These are phyloP conservation scores for Acrobasis repandana DNA, from an alignment of 2,888 invertebrate genomes.

Conservation along the genomic window DNA sequence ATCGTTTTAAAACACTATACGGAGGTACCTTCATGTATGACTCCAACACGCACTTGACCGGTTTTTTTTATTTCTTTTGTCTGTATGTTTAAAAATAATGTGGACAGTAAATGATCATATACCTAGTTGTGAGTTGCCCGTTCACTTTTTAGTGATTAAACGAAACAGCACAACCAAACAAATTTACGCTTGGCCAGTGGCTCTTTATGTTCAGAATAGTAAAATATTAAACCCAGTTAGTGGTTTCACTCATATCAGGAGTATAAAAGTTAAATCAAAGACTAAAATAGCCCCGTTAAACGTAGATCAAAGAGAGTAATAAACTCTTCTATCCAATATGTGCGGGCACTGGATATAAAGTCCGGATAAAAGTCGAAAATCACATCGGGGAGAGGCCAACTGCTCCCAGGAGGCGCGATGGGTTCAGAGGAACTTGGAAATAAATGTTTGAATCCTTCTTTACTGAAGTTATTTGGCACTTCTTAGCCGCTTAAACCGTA, in stretches of 20 bases:
- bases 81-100: too few species aligned
- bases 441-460: constrained; percentile 32
- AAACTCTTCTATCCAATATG: constrained; percentile 14
- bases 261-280: constrained; percentile 6
- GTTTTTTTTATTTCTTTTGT: too few species aligned
- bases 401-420: constrained; percentile 25
- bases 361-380: constrained; percentile 22
- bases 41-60: too few species aligned
- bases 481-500: constrained; percentile 12
- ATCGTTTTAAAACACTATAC: too few species aligned
- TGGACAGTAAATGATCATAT: too few species aligned
- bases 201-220: too few species aligned
- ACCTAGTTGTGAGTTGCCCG: too few species aligned
- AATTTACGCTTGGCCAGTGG: too few species aligned
- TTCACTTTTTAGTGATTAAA: too few species aligned
- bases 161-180: too few species aligned
- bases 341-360: constrained; percentile 16
- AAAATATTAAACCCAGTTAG: too few species aligned
- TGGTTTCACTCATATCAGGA: background rate
- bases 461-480: constrained; percentile 29
- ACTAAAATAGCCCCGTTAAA: constrained; percentile 11
- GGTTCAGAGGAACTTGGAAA: constrained; percentile 31
- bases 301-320: constrained; percentile 17
- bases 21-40: too few species aligned
- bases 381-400: constrained; percentile 5